phyloP scores from a whole-genome alignment of 2,888 invertebrate genomes.

The Shargacucullia verbasci region DNA sequence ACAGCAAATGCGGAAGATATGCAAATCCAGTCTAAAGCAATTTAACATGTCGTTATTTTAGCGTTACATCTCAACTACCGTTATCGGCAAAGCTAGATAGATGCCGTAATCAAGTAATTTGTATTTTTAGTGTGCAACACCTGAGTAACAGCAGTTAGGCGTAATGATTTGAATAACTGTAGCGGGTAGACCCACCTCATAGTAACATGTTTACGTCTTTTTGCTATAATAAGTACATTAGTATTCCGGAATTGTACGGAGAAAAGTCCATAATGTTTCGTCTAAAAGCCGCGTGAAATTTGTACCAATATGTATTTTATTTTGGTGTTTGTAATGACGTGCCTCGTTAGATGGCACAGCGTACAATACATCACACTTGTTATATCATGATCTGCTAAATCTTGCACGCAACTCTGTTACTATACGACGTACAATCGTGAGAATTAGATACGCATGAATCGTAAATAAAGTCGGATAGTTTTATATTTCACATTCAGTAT shows the following conservation, averaged over 20 bases:
- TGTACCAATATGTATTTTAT: slow-evolving; percentile 36
- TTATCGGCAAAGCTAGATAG: slow-evolving; percentile 32
- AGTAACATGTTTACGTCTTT: slow-evolving; percentile 26
- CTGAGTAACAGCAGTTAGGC: slow-evolving; percentile 41
- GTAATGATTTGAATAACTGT: slow-evolving; percentile 53
- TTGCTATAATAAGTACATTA: slow-evolving; percentile 13
- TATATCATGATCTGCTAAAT: slow-evolving; percentile 42
- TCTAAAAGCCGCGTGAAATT: slow-evolving; percentile 24
- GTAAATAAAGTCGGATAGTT: slow-evolving; percentile 22
- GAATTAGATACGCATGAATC: slow-evolving; percentile 38
- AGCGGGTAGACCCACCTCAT: slow-evolving; percentile 32
- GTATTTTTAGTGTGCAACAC: slow-evolving; percentile 45
- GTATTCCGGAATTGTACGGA: slow-evolving; percentile 11
- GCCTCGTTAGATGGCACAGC: slow-evolving; percentile 2
- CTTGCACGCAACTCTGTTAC: slow-evolving; percentile 41
- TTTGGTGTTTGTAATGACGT: slow-evolving; percentile 34
- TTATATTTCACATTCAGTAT: slow-evolving; percentile 13
- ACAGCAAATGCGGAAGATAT: slow-evolving; percentile 5
- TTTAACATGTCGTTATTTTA: slow-evolving; percentile 25
- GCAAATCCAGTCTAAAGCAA: slow-evolving; percentile 14
- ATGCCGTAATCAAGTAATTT: slow-evolving; percentile 46
- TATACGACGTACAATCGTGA: slow-evolving; percentile 15
- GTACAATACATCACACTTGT: slow-evolving; percentile 17
- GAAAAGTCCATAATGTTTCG: slow-evolving; percentile 21
- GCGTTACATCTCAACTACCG: slow-evolving; percentile 24